Percentiles rank a stretch among this genome's conserved stretches.
Evolutionary conservation across 2,113 vertebrate species (phyloP).

Genomic region (Amphiprion percula): DNA sequence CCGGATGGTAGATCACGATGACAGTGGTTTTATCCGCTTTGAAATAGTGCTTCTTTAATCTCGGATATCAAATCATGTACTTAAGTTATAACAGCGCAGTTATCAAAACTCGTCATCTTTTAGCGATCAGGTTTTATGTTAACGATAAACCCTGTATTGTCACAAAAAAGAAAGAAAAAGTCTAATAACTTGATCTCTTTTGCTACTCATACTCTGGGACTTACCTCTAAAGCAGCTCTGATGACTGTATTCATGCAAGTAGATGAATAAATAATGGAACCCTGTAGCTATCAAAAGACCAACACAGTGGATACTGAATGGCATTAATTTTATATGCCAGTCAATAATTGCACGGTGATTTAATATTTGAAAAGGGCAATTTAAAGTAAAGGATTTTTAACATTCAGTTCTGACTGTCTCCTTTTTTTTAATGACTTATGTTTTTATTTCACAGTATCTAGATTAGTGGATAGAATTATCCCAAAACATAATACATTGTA

Average conservation of each 20-base stretch:
- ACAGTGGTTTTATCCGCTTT: slow-evolving; percentile 1
- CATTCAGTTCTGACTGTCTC: slow-evolving; percentile 1
- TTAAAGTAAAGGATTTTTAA: slow-evolving; percentile 28
- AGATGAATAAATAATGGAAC: slow-evolving; percentile 73
- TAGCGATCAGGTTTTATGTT: neutral
- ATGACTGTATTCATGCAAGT: slow-evolving; percentile 54
- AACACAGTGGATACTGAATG: slow-evolving; percentile 55
- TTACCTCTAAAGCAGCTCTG: neutral
- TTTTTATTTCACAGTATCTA: neutral
- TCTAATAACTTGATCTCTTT: neutral
- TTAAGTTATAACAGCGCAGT: neutral
- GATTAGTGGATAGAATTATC: neutral
- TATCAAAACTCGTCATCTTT: neutral
- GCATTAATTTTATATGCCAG: slow-evolving; percentile 62
- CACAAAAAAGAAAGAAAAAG: neutral
- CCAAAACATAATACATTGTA: slow-evolving; percentile 17
- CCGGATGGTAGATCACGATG: slow-evolving; percentile 1
- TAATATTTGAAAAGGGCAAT: slow-evolving; percentile 67
- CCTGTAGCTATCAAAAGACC: slow-evolving; percentile 67
- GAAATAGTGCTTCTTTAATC: slow-evolving; percentile 15
- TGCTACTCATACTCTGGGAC: slow-evolving; percentile 7
- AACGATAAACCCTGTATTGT: neutral
- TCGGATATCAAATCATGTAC: neutral
- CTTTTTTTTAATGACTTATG: neutral
- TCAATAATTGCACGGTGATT: slow-evolving; percentile 76